Base-by-base conservation (phyloP, 2,888 invertebrate species). In the Campopleginae sp. region DNA sequence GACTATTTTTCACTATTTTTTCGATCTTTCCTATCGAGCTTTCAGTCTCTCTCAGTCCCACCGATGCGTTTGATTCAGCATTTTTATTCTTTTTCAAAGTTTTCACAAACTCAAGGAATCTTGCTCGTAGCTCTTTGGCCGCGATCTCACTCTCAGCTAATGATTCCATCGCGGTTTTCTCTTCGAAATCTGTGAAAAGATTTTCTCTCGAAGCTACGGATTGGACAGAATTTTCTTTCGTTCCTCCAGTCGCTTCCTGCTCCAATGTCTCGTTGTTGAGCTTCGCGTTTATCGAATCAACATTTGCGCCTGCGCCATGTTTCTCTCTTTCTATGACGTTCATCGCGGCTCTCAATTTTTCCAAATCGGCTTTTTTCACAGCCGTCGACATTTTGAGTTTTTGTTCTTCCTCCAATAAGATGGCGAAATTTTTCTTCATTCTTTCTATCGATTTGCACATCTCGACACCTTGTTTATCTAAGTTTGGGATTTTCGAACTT, bases 381-480 rank as follows among this genome's bases (percentile, higher is more conserved):
- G 17, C 14, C 44, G 92, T 72, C 10, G 71, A 65, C 5, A 87
- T 84, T 70, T 91, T 89, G 14, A 90, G 65, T 74, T 91, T 89
- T 10, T 80, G 81, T 38, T 85, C 86, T 74, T 89, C 88, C 4
- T 87, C 86, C 0, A 84, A 66, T 87, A 91, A 87, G 12, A 54
- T 23, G 7, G 82, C 76, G 1, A 90, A 63, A 80, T 90, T 90
- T 5, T 89, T 87, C 1, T 87, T 88, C 27, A 95, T 94, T 87
- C 94, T 94, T 58, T 95, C 94, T 77, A 95, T 94, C 63, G 94
- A 94, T 74, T 72, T 58, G 94, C 87, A 84, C 87, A 86, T 85
- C 86, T 87, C 75, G 12, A 86, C 86, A 54, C 88, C 86, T 88
- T 91, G 88, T 54, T 86, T 80, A 86, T 91, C 88, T 54, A 90